Evolutionary conservation across 1,140 invertebrate species (phyloP).

Genomic region (Pachypsylla venusta): DNA sequence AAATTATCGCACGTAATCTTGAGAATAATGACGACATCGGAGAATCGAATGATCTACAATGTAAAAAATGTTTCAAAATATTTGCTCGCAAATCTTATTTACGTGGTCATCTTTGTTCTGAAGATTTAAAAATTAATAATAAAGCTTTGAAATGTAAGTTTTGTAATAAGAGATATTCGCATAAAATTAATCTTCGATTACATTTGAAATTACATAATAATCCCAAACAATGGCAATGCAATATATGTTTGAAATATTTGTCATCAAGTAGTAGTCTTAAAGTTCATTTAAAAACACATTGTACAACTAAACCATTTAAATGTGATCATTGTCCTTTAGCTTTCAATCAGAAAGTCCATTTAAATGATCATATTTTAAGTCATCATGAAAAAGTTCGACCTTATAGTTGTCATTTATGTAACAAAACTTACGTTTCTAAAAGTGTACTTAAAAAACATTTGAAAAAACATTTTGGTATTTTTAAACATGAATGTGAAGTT

Average conservation of each 20-base stretch:
- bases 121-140: slow-evolving; percentile 6
- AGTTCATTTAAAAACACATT: slow-evolving; percentile 1
- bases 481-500: not conserved
- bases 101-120: not conserved
- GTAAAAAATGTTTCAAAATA: not conserved
- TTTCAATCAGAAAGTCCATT: slow-evolving; percentile 5
- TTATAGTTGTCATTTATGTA: not conserved
- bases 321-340: not conserved
- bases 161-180: not conserved
- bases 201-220: slow-evolving; percentile 1
- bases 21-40: not conserved
- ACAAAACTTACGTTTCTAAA: slow-evolving; percentile 5
- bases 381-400: not conserved
- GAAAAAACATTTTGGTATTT: slow-evolving; percentile 7
- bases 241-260: slow-evolving; percentile 2
- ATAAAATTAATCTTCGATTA: slow-evolving; percentile 1
- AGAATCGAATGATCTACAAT: not conserved
- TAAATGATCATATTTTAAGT: slow-evolving; percentile 3
- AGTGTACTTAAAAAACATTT: slow-evolving; percentile 6
- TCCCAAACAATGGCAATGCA: slow-evolving; percentile 4
- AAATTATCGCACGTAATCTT: not conserved
- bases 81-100: not conserved
- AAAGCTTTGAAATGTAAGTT: not conserved
- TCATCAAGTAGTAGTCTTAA: slow-evolving; percentile 4
- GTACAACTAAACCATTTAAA: not conserved